A percentile compares a stretch with the other conserved stretches of the same genome.
Conservation (phyloP, 2,797 vertebrate species). For the Rhabdomys pumilio region DNA sequence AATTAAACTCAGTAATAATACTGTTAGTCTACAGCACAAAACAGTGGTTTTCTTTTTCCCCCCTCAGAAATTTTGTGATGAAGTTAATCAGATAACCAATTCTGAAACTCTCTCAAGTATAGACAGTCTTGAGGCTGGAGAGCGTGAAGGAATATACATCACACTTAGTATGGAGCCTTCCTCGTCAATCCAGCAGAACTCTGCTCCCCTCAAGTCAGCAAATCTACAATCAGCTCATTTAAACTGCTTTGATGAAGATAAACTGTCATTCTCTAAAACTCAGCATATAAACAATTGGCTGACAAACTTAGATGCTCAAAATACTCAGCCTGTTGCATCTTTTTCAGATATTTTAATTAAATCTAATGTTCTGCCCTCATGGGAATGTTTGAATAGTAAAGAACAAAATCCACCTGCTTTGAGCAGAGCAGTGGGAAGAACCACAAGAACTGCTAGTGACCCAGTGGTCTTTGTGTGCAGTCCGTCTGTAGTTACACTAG, state of each 20-base stretch:
- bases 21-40: constrained; percentile 51
- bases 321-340: constrained; percentile 71
- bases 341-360: constrained; percentile 83
- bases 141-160: constrained; percentile 86
- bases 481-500: constrained; percentile 67
- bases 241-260: constrained; percentile 83
- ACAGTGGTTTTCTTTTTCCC: constrained; percentile 78
- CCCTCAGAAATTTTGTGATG: constrained; percentile 91
- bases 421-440: constrained; percentile 73
- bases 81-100: constrained; percentile 88
- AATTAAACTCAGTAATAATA: background rate
- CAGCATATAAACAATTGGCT: constrained; percentile 88
- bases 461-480: constrained; percentile 66
- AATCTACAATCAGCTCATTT: constrained; percentile 81
- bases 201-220: constrained; percentile 79
- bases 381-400: constrained; percentile 74
- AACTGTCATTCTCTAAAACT: constrained; percentile 84
- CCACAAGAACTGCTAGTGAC: constrained; percentile 67
- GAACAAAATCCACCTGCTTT: constrained; percentile 82
- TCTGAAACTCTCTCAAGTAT: constrained; percentile 93
- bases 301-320: constrained; percentile 81
- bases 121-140: constrained; percentile 95
- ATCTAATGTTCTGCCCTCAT: constrained; percentile 77
- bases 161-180: constrained; percentile 81
- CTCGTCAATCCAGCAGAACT: constrained; percentile 82